Evolutionary conservation across 2,888 invertebrate genomes (phyloP).

Genomic region (Amitus sp.): DNA sequence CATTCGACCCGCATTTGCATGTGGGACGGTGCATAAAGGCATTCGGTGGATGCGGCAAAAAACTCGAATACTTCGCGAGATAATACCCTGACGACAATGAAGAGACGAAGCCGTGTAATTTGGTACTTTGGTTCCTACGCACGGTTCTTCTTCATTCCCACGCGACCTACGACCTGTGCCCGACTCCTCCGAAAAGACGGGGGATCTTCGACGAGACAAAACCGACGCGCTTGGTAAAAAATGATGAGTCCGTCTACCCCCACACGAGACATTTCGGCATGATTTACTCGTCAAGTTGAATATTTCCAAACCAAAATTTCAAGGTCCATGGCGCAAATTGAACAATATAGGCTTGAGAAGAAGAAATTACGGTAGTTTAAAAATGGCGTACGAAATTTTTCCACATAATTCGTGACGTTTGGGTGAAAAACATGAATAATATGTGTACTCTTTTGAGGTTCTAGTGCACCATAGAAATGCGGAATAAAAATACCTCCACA

Average conservation of each 20-base stretch:
- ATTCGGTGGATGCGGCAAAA: background rate
- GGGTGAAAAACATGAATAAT: too few relatives aligned
- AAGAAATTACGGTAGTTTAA: too few relatives aligned
- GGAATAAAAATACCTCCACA: too few relatives aligned
- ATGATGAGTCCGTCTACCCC: background rate
- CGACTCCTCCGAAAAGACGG: constrained; percentile 20
- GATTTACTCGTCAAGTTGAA: too few relatives aligned
- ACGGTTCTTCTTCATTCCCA: constrained; percentile 54
- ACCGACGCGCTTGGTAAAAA: constrained; percentile 9
- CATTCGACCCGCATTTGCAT: constrained; percentile 1
- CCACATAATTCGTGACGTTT: too few relatives aligned
- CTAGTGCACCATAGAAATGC: too few relatives aligned
- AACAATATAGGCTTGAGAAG: too few relatives aligned
- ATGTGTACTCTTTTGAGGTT: too few relatives aligned
- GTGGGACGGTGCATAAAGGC: background rate
- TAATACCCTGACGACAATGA: constrained; percentile 37
- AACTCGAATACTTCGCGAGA: background rate
- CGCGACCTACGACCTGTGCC: constrained; percentile 55
- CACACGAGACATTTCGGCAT: too few relatives aligned
- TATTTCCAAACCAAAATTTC: too few relatives aligned
- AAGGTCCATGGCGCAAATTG: too few relatives aligned
- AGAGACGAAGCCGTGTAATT: constrained; percentile 52
- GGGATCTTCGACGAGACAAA: constrained; percentile 14
- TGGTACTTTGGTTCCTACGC: constrained; percentile 43
- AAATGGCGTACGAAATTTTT: too few relatives aligned